Conservation (phyloP, 2,888 invertebrate species). For the Strigamia maritima region DNA sequence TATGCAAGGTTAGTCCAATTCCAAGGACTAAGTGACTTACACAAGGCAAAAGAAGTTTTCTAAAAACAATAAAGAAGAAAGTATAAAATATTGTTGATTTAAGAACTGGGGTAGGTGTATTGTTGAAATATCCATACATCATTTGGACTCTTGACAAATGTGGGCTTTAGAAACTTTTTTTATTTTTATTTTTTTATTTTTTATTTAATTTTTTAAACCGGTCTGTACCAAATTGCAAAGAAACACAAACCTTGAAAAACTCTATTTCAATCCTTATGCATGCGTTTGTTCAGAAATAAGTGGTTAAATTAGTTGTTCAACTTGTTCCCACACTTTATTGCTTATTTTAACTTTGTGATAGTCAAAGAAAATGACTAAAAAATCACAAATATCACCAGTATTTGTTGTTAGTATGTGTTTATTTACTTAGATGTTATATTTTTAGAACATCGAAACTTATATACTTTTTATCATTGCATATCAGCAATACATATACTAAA, state of each 20-base stretch:
- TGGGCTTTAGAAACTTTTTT: not conserved
- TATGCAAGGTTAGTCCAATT: not conserved
- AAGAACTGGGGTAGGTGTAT: not conserved
- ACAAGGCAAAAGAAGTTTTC: not conserved
- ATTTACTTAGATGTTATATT: no score
- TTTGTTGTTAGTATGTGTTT: no score
- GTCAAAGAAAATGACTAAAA: no score
- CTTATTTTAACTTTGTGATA: no score
- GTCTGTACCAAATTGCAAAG: not conserved
- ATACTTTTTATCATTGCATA: no score
- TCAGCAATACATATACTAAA: no score
- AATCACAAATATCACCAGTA: no score
- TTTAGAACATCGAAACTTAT: no score
- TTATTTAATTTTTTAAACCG: not conserved
- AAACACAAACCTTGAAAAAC: slow-evolving; percentile 16
- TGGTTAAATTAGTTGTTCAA: not conserved
- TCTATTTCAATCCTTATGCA: not conserved
- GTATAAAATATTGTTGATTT: not conserved
- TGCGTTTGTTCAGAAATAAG: not conserved
- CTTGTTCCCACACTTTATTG: not conserved
- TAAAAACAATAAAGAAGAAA: not conserved
- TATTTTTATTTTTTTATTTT: no score
- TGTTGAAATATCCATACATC: not conserved
- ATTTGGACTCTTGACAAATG: not conserved
- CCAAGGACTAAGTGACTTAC: not conserved